Evolutionary conservation across 2,797 vertebrate genomes (phyloP).

Genomic region (Linurgus olivaceus): DNA sequence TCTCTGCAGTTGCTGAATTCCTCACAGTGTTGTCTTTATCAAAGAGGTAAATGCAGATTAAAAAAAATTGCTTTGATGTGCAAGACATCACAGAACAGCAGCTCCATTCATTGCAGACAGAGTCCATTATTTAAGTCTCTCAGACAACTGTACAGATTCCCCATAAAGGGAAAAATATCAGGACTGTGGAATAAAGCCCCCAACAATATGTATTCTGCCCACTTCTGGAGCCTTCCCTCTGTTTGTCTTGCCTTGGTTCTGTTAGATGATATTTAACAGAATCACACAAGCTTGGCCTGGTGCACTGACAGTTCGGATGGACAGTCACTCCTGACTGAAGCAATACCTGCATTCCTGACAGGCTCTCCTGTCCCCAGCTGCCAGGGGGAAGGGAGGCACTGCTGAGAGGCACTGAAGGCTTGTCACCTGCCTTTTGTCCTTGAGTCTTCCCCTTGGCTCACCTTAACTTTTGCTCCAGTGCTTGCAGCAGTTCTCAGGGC

Average conservation of each 20-base stretch:
- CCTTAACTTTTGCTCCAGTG: not conserved
- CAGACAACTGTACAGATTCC: not conserved
- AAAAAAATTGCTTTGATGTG: slow-evolving; percentile 46
- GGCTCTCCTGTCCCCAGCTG: not conserved
- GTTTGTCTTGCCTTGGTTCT: not conserved
- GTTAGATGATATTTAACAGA: not conserved
- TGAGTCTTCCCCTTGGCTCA: not conserved
- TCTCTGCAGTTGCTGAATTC: slow-evolving; percentile 17
- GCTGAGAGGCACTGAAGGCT: not conserved
- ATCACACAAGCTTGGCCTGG: not conserved
- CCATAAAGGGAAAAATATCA: not conserved
- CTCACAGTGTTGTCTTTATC: slow-evolving; percentile 28
- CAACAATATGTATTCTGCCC: not conserved
- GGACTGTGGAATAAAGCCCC: not conserved
- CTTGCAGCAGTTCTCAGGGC: not conserved
- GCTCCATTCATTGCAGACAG: not conserved
- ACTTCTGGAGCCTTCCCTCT: not conserved
- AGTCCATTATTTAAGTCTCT: slow-evolving; percentile 39
- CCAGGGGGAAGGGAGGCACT: not conserved
- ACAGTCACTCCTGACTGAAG: not conserved
- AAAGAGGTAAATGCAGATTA: slow-evolving; percentile 31
- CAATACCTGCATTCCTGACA: not conserved
- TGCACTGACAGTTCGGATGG: not conserved
- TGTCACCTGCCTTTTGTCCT: not conserved
- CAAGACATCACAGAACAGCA: slow-evolving; percentile 37